These are phyloP conservation scores for Trachymyrmex cornetzi DNA, from an alignment of 1,140 invertebrate species.

Conservation along the genomic window DNA sequence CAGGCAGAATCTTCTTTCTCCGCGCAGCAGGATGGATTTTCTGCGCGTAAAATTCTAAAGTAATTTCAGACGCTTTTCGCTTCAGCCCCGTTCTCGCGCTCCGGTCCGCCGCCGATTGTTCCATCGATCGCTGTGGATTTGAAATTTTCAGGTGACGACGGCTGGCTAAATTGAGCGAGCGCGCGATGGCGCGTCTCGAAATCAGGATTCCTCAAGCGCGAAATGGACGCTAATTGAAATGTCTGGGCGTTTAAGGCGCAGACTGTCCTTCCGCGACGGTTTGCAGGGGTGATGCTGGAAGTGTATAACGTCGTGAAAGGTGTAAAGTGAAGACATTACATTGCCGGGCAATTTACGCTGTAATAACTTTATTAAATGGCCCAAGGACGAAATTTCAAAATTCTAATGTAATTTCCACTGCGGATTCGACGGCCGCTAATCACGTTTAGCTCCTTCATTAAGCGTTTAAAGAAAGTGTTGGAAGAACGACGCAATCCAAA, in stretches of 20 bases:
- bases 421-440: slow-evolving; percentile 66
- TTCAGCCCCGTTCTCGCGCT: not conserved
- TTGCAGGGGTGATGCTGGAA: slow-evolving; percentile 50
- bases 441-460: slow-evolving; percentile 52
- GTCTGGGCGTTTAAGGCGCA: slow-evolving; percentile 70
- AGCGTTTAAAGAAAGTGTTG: not conserved
- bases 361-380: slow-evolving; percentile 79
- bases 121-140: slow-evolving; percentile 56
- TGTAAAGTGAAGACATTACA: slow-evolving; percentile 74
- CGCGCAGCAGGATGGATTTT: slow-evolving; percentile 32
- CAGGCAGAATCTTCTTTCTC: slow-evolving; percentile 8
- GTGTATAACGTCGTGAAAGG: slow-evolving; percentile 71
- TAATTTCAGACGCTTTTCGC: slow-evolving; percentile 40
- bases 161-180: slow-evolving; percentile 60
- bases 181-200: slow-evolving; percentile 46
- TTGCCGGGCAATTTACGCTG: slow-evolving; percentile 69
- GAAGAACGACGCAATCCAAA: not conserved
- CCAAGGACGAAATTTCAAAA: slow-evolving; percentile 77
- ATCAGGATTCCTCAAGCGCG: slow-evolving; percentile 64
- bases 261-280: slow-evolving; percentile 51
- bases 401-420: slow-evolving; percentile 78
- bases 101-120: slow-evolving; percentile 50
- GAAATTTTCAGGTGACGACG: slow-evolving; percentile 59
- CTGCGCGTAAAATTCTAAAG: slow-evolving; percentile 56
- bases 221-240: slow-evolving; percentile 80